Conservation (phyloP, 2,888 invertebrate genomes). For the Palloptera scutellata region DNA sequence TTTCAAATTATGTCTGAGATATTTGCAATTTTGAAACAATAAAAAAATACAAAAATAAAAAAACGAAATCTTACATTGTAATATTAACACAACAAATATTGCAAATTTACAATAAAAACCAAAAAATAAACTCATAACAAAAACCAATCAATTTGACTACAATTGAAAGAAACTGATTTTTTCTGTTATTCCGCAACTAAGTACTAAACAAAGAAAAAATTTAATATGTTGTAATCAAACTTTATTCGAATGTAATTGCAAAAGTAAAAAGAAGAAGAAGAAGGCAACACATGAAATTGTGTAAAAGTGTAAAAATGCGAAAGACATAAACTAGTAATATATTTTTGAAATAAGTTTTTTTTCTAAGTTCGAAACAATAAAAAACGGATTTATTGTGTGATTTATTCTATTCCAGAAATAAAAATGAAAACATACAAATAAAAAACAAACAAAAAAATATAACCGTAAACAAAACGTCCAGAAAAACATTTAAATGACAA, state of each 20-base stretch:
- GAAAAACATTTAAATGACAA: constrained; percentile 37
- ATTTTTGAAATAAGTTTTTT: constrained; percentile 1
- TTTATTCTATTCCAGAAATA: too few relatives aligned
- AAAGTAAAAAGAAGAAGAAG: background rate
- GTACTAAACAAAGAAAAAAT: background rate
- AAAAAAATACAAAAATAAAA: constrained; percentile 34
- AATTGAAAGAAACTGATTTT: background rate
- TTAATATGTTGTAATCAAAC: background rate
- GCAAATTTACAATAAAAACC: background rate
- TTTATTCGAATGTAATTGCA: background rate
- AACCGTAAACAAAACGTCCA: constrained; percentile 42
- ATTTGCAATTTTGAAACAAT: constrained; percentile 52
- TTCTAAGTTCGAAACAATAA: background rate
- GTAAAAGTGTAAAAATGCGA: background rate
- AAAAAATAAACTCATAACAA: background rate
- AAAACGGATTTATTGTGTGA: background rate
- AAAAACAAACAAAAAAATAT: constrained; percentile 29
- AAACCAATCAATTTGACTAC: too few relatives aligned
- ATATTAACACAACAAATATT: background rate
- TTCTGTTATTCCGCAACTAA: background rate
- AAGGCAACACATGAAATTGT: background rate
- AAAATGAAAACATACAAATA: constrained; percentile 2
- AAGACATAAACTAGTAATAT: too few relatives aligned
- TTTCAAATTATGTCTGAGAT: constrained; percentile 48
- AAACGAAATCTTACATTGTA: constrained; percentile 11